A percentile compares a stretch with the other conserved stretches of the same genome.
Evolutionary conservation across 2,113 vertebrate species (phyloP).

Genomic region (Pontoporia blainvillei): DNA sequence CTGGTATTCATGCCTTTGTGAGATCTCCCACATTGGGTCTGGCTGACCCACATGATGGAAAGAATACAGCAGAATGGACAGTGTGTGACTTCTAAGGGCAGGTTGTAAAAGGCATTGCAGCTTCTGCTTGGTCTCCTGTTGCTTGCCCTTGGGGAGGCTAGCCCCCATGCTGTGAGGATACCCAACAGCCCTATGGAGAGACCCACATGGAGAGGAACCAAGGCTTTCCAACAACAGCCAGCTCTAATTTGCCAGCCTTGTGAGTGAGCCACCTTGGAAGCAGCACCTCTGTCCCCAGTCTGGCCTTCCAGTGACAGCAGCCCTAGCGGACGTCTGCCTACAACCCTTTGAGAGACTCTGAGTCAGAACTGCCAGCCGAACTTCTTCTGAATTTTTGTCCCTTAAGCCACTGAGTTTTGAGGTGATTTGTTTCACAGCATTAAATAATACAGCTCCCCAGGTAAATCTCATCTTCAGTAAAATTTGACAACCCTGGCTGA

Average conservation of each 20-base stretch:
- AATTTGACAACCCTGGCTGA: neutral
- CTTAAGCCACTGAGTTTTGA: neutral
- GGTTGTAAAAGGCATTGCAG: neutral
- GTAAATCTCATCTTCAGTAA: neutral
- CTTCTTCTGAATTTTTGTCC: neutral
- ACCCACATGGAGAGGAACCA: neutral
- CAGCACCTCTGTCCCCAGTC: neutral
- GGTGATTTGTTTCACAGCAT: neutral
- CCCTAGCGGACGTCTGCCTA: neutral
- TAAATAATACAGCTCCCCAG: neutral
- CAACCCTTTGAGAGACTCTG: neutral
- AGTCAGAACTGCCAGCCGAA: neutral
- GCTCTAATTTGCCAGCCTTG: neutral
- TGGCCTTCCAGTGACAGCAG: neutral
- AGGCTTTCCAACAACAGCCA: neutral
- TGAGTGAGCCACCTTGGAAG: neutral
- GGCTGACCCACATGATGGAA: neutral
- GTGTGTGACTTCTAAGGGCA: neutral
- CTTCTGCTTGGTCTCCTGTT: neutral
- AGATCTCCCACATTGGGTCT: neutral
- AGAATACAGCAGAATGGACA: neutral
- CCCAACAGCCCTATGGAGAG: neutral
- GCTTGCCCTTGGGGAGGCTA: neutral
- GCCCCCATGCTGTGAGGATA: neutral
- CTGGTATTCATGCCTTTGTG: neutral